Evolutionary conservation across 2,888 invertebrate species (phyloP).

Genomic region (Meteorus cinctellus): DNA sequence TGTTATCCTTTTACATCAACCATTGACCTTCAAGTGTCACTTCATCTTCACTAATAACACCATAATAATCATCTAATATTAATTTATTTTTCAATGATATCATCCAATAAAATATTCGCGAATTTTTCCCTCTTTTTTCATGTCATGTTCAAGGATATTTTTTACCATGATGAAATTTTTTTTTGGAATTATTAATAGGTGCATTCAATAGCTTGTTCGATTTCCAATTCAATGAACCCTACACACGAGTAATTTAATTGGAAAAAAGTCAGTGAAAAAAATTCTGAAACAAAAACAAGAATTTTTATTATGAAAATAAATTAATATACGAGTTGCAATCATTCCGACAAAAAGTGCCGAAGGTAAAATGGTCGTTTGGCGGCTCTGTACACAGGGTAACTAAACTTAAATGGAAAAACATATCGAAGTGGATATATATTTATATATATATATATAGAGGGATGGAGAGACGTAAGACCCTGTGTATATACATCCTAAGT

Average conservation of each 20-base stretch:
- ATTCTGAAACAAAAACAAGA: not conserved
- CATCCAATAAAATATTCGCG: not conserved
- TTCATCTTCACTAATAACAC: not conserved
- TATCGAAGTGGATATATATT: slow-evolving; percentile 14
- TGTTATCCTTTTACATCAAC: slow-evolving; percentile 46
- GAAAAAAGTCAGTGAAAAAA: too few species aligned
- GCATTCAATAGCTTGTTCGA: not conserved
- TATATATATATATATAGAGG: not conserved
- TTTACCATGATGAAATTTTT: not conserved
- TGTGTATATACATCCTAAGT: slow-evolving; percentile 31
- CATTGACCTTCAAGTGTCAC: slow-evolving; percentile 49
- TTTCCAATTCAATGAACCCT: not conserved
- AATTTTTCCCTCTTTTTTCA: not conserved
- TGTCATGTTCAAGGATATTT: not conserved
- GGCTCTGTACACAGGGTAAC: not conserved
- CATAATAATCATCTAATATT: not conserved
- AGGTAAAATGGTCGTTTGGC: not conserved
- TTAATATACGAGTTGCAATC: not conserved
- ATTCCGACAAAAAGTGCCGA: too few species aligned
- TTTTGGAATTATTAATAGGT: not conserved
- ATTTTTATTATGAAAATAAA: not conserved
- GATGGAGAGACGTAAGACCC: slow-evolving; percentile 17
- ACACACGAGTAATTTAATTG: not conserved
- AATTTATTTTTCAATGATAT: slow-evolving; percentile 1
- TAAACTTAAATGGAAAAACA: slow-evolving; percentile 8